Conservation (phyloP, 2,113 vertebrate genomes). For the Oenanthe melanoleuca region DNA sequence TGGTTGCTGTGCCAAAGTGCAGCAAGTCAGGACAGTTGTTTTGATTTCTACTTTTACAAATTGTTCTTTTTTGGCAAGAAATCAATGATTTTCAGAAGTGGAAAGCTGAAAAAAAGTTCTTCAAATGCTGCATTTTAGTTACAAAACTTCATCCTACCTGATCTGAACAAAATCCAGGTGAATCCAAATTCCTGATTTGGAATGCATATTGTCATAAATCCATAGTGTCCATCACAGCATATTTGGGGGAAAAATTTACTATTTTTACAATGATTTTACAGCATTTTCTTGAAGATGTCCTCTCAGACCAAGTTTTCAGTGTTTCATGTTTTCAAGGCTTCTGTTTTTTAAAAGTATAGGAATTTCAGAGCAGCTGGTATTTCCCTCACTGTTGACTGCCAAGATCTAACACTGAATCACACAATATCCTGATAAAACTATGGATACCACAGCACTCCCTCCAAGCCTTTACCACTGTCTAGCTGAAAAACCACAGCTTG, state of each 20-base stretch:
- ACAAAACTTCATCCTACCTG: neutral
- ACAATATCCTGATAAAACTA: neutral
- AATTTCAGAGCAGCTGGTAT: neutral
- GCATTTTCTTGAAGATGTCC: neutral
- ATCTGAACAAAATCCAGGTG: neutral
- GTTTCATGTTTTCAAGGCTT: neutral
- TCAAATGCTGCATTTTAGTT: neutral
- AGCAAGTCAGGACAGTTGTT: neutral
- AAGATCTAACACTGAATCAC: neutral
- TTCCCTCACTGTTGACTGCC: neutral
- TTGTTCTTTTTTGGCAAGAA: neutral
- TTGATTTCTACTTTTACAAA: neutral
- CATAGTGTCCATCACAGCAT: fast-evolving
- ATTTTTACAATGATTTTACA: neutral
- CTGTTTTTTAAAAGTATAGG: neutral
- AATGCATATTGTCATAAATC: neutral
- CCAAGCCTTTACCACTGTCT: neutral
- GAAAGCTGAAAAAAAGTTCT: neutral
- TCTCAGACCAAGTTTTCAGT: neutral
- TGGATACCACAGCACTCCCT: neutral
- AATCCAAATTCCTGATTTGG: neutral
- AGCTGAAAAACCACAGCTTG: neutral
- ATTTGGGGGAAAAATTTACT: neutral
- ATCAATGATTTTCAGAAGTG: neutral
- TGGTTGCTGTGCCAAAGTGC: too few relatives aligned